Conservation (phyloP, 2,888 invertebrate genomes). For the Lasiommata megera region DNA sequence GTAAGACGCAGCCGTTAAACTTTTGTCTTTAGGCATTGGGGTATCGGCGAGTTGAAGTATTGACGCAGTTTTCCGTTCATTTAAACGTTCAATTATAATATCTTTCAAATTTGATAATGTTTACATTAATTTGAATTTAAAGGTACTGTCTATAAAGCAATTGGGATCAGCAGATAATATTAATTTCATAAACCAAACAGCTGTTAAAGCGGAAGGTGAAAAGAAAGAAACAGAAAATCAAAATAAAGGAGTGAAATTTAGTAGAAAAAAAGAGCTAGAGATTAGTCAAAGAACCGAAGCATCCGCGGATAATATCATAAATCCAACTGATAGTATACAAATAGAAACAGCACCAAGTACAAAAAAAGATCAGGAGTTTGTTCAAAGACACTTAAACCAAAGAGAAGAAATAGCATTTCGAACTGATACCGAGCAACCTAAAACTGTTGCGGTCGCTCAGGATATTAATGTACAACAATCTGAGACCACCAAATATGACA, state of each 20-base stretch:
- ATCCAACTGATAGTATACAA: not conserved
- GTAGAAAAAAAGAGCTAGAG: not conserved
- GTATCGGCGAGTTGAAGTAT: too few relatives aligned
- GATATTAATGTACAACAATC: not conserved
- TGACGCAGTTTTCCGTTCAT: too few relatives aligned
- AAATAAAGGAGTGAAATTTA: not conserved
- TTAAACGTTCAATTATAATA: too few relatives aligned
- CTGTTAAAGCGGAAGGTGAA: not conserved
- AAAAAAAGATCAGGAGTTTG: not conserved
- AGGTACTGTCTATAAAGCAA: constrained; percentile 18
- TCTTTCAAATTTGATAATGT: too few relatives aligned
- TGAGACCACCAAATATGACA: not conserved
- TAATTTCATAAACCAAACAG: constrained; percentile 20
- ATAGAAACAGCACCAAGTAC: not conserved
- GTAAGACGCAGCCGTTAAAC: too few relatives aligned
- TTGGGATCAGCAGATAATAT: constrained; percentile 28
- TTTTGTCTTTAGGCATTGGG: too few relatives aligned
- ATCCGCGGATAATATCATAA: too few relatives aligned
- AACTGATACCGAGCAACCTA: not conserved
- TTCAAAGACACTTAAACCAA: not conserved
- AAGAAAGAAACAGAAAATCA: not conserved
- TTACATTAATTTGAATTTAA: constrained; percentile 7
- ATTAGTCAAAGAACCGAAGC: not conserved
- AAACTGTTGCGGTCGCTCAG: not conserved
- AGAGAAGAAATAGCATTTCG: constrained; percentile 5